These are phyloP conservation scores for Paramormyrops hopkinsi DNA, from an alignment of 2,797 vertebrate genomes.

Conservation along the genomic window DNA sequence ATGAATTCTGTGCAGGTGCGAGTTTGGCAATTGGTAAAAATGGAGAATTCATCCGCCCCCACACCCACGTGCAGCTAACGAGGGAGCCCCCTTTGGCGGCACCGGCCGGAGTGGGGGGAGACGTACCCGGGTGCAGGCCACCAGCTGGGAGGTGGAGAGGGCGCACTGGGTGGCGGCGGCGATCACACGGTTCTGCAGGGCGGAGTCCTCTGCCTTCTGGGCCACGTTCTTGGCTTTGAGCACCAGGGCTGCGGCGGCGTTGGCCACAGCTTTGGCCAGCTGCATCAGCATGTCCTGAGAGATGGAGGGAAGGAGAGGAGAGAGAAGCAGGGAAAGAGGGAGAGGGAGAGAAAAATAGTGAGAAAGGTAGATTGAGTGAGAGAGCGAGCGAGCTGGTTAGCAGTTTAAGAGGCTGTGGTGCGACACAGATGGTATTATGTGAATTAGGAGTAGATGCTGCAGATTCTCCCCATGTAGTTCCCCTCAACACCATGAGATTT, in stretches of 20 bases:
- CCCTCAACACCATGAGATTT: not conserved
- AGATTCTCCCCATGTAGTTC: not conserved
- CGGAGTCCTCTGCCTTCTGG: conserved; percentile 82
- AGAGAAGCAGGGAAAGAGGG: not conserved
- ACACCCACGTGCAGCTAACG: not conserved
- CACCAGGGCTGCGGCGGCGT: conserved; percentile 83
- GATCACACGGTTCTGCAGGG: conserved; percentile 87
- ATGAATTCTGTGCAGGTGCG: not conserved
- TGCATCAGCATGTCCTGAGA: conserved; percentile 93
- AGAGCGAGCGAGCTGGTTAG: not conserved
- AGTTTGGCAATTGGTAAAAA: not conserved
- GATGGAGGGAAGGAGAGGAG: not conserved
- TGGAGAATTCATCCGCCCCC: not conserved
- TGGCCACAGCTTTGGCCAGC: conserved; percentile 90
- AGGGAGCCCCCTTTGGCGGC: not conserved
- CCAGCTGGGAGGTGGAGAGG: conserved; percentile 92
- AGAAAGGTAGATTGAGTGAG: not conserved
- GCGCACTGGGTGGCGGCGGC: conserved; percentile 93
- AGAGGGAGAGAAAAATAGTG: not conserved
- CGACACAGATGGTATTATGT: not conserved
- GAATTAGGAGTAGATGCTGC: not conserved
- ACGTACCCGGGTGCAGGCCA: conserved; percentile 92
- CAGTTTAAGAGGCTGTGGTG: not conserved
- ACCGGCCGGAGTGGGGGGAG: not conserved
- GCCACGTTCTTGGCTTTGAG: conserved; percentile 95